Evolutionary conservation across 2,113 vertebrate genomes (phyloP).

Genomic region (Ibidorhyncha struthersii): DNA sequence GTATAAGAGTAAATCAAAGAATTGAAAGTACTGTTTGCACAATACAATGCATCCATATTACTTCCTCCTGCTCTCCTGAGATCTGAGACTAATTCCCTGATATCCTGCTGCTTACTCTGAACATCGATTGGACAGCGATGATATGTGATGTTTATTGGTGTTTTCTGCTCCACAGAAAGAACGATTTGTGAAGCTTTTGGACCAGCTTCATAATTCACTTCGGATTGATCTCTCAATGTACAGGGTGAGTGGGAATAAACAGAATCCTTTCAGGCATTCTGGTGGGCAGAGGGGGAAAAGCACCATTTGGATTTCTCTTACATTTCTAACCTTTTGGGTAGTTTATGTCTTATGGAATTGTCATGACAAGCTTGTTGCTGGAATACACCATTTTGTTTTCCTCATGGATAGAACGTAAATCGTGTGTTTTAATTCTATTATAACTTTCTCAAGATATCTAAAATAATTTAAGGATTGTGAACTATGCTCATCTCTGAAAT

Average conservation of each 20-base stretch:
- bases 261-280: not conserved
- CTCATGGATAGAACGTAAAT: not conserved
- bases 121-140: not conserved
- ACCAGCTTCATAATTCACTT: constrained; percentile 96
- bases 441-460: not conserved
- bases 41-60: not conserved
- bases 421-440: not conserved
- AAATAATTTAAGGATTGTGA: not conserved
- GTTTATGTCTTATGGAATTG: not conserved
- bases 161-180: constrained; percentile 87
- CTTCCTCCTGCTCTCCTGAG: not conserved
- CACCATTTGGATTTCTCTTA: not conserved
- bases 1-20: not conserved
- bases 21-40: not conserved
- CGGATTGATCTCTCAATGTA: constrained; percentile 98
- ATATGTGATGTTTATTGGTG: not conserved
- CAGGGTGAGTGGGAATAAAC: constrained; percentile 79
- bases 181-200: constrained; percentile 94
- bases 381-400: rapidly evolving
- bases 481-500: not conserved
- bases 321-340: not conserved
- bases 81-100: not conserved
- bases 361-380: not conserved
- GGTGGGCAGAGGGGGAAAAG: not conserved
- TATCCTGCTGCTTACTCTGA: not conserved